Percentiles rank a stretch among this genome's conserved stretches.
These are phyloP conservation scores for Ephestia elutella DNA, from an alignment of 1,140 invertebrate species.

Conservation along the genomic window DNA sequence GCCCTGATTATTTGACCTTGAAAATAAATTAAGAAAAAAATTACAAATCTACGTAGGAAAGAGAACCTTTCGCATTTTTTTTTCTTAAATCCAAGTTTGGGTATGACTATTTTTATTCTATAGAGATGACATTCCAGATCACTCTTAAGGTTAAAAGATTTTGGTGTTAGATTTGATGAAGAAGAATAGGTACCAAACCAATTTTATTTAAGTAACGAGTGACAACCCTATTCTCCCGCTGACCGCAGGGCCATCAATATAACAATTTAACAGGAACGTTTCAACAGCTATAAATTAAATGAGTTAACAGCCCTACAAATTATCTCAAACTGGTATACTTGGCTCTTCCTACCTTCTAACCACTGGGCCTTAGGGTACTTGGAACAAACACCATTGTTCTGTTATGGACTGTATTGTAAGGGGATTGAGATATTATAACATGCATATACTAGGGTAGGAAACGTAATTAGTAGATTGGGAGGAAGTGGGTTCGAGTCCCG, in stretches of 20 bases:
- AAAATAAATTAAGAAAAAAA: too few relatives aligned
- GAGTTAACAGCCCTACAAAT: conserved; percentile 44
- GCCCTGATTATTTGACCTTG: too few relatives aligned
- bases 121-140: too few relatives aligned
- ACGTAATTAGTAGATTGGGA: not conserved
- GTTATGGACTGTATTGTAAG: not conserved
- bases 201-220: not conserved
- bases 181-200: too few relatives aligned
- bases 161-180: too few relatives aligned
- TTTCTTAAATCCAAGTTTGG: too few relatives aligned
- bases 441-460: not conserved
- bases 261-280: conserved; percentile 64
- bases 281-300: conserved; percentile 67
- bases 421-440: not conserved
- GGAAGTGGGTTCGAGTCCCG: too few relatives aligned
- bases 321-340: conserved; percentile 1
- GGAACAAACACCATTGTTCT: conserved; percentile 1
- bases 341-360: conserved; percentile 8
- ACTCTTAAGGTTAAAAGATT: too few relatives aligned
- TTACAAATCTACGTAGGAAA: too few relatives aligned
- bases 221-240: conserved; percentile 44
- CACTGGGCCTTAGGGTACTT: conserved; percentile 7
- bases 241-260: conserved; percentile 51
- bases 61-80: too few relatives aligned
- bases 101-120: too few relatives aligned